Evolutionary conservation across 2,113 vertebrate species (phyloP).

Genomic region (Mustela nigripes): DNA sequence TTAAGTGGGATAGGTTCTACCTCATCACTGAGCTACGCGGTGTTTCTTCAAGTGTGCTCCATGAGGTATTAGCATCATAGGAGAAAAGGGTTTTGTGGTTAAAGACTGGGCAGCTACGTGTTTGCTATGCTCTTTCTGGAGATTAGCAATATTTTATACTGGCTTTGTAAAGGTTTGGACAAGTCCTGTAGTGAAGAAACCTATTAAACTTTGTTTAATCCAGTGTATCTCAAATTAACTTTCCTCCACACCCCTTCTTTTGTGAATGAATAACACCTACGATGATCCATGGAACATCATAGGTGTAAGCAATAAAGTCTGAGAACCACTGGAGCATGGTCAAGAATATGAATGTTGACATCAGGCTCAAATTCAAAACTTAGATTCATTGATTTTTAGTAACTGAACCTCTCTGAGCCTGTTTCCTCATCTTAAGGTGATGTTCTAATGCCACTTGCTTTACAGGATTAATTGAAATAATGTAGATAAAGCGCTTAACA

Average conservation of each 20-base stretch:
- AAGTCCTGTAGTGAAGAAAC: background rate
- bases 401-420: background rate
- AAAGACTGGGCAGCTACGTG: background rate
- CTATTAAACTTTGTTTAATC: background rate
- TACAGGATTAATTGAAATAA: background rate
- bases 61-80: background rate
- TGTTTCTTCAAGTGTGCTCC: background rate
- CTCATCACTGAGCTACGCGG: background rate
- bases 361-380: background rate
- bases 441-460: background rate
- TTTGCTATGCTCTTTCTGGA: constrained; percentile 18
- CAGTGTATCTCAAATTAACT: background rate
- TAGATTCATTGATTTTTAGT: background rate
- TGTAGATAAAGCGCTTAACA: background rate
- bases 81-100: constrained; percentile 1
- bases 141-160: background rate
- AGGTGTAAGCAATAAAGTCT: background rate
- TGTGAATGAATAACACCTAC: background rate
- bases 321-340: background rate
- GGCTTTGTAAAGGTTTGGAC: constrained; percentile 25
- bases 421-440: background rate
- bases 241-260: background rate
- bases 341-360: background rate
- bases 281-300: background rate
- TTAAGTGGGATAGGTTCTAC: background rate